Evolutionary conservation across 2,113 vertebrate genomes (phyloP).

Genomic region (Stegostoma tigrinum): DNA sequence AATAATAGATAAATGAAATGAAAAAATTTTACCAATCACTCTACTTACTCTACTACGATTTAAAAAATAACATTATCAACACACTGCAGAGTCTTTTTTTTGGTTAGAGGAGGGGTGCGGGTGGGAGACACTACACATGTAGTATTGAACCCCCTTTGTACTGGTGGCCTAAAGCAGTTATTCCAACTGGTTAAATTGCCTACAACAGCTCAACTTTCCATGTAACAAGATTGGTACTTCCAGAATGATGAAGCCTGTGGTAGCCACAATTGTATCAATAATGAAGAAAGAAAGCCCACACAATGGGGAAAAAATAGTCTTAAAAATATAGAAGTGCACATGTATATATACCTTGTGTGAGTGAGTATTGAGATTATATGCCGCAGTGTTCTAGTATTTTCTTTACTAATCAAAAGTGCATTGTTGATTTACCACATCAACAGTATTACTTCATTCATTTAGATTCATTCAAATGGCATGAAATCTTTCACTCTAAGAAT

Average conservation of each 20-base stretch:
- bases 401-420: not conserved
- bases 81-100: no score
- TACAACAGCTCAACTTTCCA: not conserved
- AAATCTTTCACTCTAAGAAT: not conserved
- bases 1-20: no score
- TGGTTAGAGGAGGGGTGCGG: no score
- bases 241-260: not conserved
- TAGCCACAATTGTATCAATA: not conserved
- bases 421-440: not conserved
- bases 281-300: not conserved
- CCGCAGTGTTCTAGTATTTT: not conserved
- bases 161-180: not conserved
- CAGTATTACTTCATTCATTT: not conserved
- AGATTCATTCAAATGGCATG: not conserved
- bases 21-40: no score
- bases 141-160: not conserved
- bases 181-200: not conserved
- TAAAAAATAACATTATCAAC: no score
- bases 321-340: not conserved
- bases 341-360: not conserved
- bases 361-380: not conserved
- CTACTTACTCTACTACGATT: no score
- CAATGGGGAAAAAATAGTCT: not conserved
- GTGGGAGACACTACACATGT: not conserved
- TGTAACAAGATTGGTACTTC: not conserved